These are phyloP conservation scores for Chrosomus eos DNA, from an alignment of 2,797 vertebrate genomes.

Conservation along the genomic window DNA sequence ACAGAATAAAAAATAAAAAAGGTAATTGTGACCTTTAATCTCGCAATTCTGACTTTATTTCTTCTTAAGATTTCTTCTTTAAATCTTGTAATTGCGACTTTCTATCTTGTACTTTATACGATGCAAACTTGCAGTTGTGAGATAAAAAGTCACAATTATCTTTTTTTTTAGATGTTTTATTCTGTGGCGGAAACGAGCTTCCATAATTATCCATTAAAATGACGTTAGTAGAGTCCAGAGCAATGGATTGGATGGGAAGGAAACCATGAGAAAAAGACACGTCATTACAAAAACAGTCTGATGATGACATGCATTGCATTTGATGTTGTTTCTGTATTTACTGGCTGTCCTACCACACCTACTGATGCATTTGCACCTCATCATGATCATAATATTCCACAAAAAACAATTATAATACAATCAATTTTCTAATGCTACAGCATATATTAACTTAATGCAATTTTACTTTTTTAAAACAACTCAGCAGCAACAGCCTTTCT, in stretches of 20 bases:
- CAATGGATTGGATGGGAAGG: background rate
- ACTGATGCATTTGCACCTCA: background rate
- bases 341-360: conserved; percentile 12
- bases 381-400: background rate
- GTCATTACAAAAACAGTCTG: background rate
- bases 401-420: background rate
- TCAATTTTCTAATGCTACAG: too few species aligned
- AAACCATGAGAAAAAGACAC: background rate
- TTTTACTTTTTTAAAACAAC: background rate
- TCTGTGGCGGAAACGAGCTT: too few species aligned
- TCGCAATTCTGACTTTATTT: too few species aligned
- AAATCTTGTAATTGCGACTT: too few species aligned
- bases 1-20: too few species aligned
- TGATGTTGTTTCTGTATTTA: conserved; percentile 3
- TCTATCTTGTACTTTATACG: too few species aligned
- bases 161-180: too few species aligned
- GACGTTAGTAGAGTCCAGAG: background rate
- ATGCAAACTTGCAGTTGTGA: too few species aligned
- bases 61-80: too few species aligned
- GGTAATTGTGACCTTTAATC: too few species aligned
- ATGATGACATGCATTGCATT: background rate
- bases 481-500: background rate
- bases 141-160: too few species aligned
- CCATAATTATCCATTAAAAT: background rate
- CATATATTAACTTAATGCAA: background rate